Base-by-base conservation (phyloP, 2,888 invertebrate species). In the Meliscaeva auricollis region DNA sequence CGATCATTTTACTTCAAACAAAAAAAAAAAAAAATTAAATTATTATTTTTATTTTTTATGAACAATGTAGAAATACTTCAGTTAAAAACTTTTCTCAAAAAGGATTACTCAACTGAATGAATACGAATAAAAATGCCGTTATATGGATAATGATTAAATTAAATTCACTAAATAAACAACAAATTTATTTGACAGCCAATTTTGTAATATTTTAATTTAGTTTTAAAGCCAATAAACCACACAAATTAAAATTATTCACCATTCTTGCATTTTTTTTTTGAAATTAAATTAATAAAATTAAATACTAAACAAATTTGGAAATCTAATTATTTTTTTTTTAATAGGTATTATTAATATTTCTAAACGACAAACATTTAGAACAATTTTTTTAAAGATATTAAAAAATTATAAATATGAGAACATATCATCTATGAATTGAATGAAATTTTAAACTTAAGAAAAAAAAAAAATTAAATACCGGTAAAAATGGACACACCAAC, bases 311-410 rank as follows among this genome's bases (percentile, higher is more conserved):
- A 58, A 77, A 56, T 74, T 70, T 81, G 32, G 26, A 44, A 76
- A 44, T 62, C 58, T 73, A 62, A 73, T 69, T 50, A 7, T 1
- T 72, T 46, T 46, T 50, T 32, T 70, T 62, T 8, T 52, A 56
- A 9, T 52, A n/a, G n/a, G n/a, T n/a, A n/a, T n/a, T n/a, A n/a
- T 30, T 13, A 38, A 60, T 48, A 38, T 76, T 56, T 80, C 54
- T 85, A 76, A 75, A 85, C 85, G 76, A 77, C 85, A 76, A 85
- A 85, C 81, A 85, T 73, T 85, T 73, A 85, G 76, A 81, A 81
- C 46, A 15, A 72, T 22, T 22, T 38, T 56, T 38, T 22, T 2
- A 15, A 11, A 35, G 5, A 6, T 13, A 70, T 60, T 72, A 41
- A 54, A 38, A 50, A 48, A 73, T 2, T 38, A 38, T 9, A 79